Conservation (phyloP, 2,797 vertebrate genomes). For the Coendou prehensilis region DNA sequence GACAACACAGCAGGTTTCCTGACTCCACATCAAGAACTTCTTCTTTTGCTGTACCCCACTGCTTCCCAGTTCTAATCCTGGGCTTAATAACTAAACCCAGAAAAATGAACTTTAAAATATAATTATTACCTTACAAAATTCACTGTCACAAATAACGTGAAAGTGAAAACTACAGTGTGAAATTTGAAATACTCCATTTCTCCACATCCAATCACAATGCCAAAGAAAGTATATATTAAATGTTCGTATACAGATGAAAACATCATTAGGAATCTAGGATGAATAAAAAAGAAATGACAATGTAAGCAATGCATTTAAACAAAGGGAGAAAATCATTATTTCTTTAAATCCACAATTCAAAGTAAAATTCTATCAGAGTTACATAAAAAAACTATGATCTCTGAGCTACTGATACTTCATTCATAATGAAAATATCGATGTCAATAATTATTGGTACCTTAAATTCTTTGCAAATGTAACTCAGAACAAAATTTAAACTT, state of each 20-base stretch:
- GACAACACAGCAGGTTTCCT: neutral
- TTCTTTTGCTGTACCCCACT: neutral
- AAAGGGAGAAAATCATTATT: conserved; percentile 13
- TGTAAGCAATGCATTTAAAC: conserved; percentile 41
- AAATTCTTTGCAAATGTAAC: conserved; percentile 48
- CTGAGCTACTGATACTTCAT: neutral
- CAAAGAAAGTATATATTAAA: conserved; percentile 81
- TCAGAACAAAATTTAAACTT: neutral
- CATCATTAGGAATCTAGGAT: conserved; percentile 77
- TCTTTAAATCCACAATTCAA: neutral
- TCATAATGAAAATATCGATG: conserved; percentile 2
- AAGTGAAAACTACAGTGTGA: conserved; percentile 36
- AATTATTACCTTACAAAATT: conserved; percentile 79
- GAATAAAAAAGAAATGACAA: conserved; percentile 48
- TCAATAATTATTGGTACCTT: neutral
- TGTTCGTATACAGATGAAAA: conserved; percentile 67
- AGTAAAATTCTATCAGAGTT: conserved; percentile 38
- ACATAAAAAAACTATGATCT: neutral
- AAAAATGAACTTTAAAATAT: conserved; percentile 61
- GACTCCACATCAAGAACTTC: neutral
- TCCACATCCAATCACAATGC: conserved; percentile 83
- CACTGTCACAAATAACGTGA: conserved; percentile 66
- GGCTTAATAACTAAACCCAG: neutral
- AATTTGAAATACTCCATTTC: conserved; percentile 21
- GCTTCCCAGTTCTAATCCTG: conserved; percentile 12